These are phyloP conservation scores for Chaenocephalus aceratus DNA, from an alignment of 2,113 vertebrate genomes.

Conservation along the genomic window DNA sequence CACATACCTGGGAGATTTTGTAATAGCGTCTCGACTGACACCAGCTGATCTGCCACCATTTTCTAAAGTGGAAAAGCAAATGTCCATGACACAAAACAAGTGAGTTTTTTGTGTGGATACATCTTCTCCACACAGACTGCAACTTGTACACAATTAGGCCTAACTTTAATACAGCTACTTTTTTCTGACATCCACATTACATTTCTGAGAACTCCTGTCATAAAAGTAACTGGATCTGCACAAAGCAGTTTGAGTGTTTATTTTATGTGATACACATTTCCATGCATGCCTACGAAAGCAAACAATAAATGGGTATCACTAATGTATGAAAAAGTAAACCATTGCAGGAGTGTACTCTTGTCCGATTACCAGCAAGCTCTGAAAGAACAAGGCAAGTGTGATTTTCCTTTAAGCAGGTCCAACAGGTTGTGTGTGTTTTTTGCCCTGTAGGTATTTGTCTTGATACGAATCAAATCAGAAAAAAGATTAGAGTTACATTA, in stretches of 20 bases:
- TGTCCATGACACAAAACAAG: constrained; percentile 12
- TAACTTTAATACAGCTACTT: neutral
- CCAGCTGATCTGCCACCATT: neutral
- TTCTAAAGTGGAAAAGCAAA: constrained; percentile 64
- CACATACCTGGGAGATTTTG: constrained; percentile 58
- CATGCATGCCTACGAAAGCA: neutral
- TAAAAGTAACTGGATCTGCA: neutral
- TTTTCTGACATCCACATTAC: neutral
- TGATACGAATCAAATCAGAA: neutral
- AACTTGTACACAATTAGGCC: neutral
- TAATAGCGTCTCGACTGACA: neutral
- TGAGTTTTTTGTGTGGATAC: neutral
- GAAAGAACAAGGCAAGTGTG: neutral
- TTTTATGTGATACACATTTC: neutral
- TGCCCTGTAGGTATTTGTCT: neutral
- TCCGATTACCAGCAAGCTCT: neutral
- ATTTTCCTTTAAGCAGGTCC: neutral
- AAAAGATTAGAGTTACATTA: neutral
- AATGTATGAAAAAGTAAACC: neutral
- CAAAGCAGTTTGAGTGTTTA: neutral
- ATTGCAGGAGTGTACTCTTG: neutral
- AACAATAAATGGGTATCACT: neutral
- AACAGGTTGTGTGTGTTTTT: neutral
- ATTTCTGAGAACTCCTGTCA: neutral
- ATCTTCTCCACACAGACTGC: neutral